A percentile compares a stretch with the other conserved stretches of the same genome.
Conservation (phyloP, 2,888 invertebrate species). For the Pimpla rufipes region DNA sequence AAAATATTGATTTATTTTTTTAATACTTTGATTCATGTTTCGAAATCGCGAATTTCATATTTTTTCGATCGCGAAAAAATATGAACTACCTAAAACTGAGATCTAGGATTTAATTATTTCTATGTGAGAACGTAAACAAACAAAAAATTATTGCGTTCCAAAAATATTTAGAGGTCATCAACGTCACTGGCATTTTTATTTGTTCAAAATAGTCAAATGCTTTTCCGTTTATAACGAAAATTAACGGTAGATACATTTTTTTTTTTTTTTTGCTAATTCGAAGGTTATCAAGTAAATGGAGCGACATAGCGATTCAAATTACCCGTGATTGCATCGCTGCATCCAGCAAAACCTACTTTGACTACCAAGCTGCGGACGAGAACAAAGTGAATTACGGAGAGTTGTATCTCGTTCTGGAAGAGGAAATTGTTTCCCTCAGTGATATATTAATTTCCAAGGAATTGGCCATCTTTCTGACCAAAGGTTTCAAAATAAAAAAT, state of each 20-base stretch:
- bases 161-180: too few species aligned
- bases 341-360: conserved; percentile 76
- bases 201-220: neutral
- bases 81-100: too few species aligned
- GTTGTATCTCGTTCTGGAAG: conserved; percentile 77
- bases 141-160: too few species aligned
- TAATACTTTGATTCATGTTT: neutral
- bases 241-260: neutral
- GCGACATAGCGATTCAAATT: conserved; percentile 71
- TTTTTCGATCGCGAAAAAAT: too few species aligned
- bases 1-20: too few species aligned
- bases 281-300: conserved; percentile 75
- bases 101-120: too few species aligned
- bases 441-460: conserved; percentile 74
- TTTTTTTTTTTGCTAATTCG: neutral
- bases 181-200: too few species aligned
- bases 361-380: conserved; percentile 71
- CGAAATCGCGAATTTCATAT: too few species aligned
- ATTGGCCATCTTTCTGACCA: conserved; percentile 74
- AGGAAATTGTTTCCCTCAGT: conserved; percentile 74
- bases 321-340: conserved; percentile 73
- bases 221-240: conserved; percentile 27
- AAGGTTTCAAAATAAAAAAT: conserved; percentile 65
- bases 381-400: conserved; percentile 78
- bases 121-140: too few species aligned